These are phyloP conservation scores for Agriopis marginaria DNA, from an alignment of 2,888 invertebrate genomes.

Conservation along the genomic window DNA sequence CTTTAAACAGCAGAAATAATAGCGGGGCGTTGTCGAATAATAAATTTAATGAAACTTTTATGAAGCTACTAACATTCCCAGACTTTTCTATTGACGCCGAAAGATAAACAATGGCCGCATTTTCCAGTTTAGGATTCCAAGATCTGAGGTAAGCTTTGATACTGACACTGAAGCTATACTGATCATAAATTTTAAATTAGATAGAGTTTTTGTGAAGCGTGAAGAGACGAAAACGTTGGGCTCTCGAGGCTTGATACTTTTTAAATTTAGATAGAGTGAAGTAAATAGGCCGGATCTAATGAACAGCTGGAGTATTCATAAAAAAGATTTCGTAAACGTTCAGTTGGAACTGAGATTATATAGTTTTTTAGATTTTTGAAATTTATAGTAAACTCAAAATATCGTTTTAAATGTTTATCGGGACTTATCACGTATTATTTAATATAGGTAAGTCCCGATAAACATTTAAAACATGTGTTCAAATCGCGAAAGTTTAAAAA, in stretches of 20 bases:
- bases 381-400: too few relatives aligned
- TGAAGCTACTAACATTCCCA: neutral
- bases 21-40: neutral
- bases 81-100: neutral
- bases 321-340: constrained; percentile 19
- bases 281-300: constrained; percentile 30
- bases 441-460: too few relatives aligned
- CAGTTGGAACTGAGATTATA: neutral
- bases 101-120: neutral
- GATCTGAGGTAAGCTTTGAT: constrained; percentile 2
- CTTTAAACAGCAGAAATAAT: neutral
- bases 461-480: too few relatives aligned
- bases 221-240: constrained; percentile 18
- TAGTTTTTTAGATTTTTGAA: neutral
- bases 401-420: too few relatives aligned
- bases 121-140: neutral
- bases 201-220: constrained; percentile 3
- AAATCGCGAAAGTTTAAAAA: too few relatives aligned
- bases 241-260: constrained; percentile 13
- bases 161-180: neutral
- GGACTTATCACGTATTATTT: too few relatives aligned
- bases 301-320: constrained; percentile 30
- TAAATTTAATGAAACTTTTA: neutral
- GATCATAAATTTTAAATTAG: constrained; percentile 14
- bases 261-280: constrained; percentile 29